Conservation (phyloP, 2,797 vertebrate species). For the Platyrinchus mystaceus region DNA sequence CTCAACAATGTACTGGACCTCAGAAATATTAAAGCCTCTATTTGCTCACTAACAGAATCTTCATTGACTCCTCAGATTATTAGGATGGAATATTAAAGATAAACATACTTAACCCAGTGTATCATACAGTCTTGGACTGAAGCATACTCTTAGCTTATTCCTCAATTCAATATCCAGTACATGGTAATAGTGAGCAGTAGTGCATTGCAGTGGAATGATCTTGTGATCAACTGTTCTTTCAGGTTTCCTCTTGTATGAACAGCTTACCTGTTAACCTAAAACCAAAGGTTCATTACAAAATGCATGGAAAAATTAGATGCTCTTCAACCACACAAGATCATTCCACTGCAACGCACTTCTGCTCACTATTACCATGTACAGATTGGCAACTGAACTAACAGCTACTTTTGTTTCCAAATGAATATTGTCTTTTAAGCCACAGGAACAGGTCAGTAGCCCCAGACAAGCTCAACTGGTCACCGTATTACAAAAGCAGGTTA, state of each 20-base stretch:
- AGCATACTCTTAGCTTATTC: background rate
- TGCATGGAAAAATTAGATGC: background rate
- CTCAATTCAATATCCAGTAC: background rate
- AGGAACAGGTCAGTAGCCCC: background rate
- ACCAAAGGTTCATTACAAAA: background rate
- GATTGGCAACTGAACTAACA: background rate
- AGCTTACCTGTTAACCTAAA: background rate
- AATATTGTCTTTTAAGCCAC: background rate
- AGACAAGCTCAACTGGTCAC: background rate
- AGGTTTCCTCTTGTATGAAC: background rate
- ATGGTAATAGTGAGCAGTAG: no score
- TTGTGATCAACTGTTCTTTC: background rate
- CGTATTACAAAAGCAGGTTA: background rate
- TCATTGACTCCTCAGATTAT: background rate
- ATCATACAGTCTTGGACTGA: background rate
- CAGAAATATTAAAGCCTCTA: background rate
- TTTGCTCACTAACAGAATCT: background rate
- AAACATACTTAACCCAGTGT: background rate
- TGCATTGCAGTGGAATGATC: no score
- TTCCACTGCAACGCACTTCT: background rate
- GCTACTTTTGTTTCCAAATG: background rate
- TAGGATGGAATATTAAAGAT: background rate
- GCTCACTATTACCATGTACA: no score
- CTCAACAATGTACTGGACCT: background rate
- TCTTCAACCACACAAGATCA: background rate